phyloP scores from a whole-genome alignment of 92 coral and sea anemone genomes.

The Montipora capitata region DNA sequence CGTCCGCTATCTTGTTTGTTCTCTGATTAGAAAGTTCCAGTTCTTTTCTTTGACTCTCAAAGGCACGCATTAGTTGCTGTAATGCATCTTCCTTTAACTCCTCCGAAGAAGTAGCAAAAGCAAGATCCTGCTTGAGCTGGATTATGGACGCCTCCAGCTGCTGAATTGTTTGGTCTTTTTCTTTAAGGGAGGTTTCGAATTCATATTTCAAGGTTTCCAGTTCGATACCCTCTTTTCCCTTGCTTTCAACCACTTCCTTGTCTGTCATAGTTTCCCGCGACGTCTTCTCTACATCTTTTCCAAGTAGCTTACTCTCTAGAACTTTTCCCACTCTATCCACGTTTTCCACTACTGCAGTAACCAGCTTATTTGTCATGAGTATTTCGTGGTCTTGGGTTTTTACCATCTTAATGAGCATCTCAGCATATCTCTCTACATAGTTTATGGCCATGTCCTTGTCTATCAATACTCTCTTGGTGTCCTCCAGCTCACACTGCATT shows the following conservation, averaged over 20 bases:
- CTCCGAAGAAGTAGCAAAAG: neutral
- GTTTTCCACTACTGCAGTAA: neutral
- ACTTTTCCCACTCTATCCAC: neutral
- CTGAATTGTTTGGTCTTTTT: neutral
- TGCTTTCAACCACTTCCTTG: neutral
- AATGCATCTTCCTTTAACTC: neutral
- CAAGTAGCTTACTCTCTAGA: neutral
- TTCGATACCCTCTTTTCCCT: neutral
- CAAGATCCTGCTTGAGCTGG: neutral
- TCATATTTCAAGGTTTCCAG: neutral
- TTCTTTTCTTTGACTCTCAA: neutral
- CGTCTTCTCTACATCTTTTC: neutral
- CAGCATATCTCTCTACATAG: neutral
- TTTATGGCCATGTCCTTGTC: constrained; percentile 18
- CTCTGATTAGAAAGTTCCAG: neutral
- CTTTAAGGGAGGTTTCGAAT: neutral
- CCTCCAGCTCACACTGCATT: constrained; percentile 5
- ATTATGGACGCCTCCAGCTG: neutral
- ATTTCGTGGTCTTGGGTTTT: neutral
- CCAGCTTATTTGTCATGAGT: neutral
- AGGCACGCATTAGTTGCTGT: neutral
- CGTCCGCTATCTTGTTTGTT: neutral
- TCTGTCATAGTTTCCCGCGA: neutral
- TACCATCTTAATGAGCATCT: constrained; percentile 1
- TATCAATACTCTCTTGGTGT: constrained; percentile 2